Evolutionary conservation across 2,888 invertebrate genomes (phyloP), one percentile per base, ranked within the genome.

Genomic region (Thyatira batis): DNA sequence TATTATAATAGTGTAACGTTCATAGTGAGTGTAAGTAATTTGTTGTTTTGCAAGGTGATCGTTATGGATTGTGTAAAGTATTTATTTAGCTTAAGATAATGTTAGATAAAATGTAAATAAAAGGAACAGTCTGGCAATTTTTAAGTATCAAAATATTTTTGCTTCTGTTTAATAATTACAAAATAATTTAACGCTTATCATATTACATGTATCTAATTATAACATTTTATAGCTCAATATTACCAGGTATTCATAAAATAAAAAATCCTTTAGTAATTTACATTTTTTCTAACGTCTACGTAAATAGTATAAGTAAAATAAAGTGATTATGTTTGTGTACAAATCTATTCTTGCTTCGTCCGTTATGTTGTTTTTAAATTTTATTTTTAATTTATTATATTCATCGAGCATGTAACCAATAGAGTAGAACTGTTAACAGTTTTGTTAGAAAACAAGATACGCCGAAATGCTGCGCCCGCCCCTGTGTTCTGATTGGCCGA

Each of bases 261-360:
- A 1, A 39, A 33, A 13, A 33, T 13, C 5, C 3, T 13, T 39
- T 8, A 2, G 17, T 17, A 17, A 17, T 45, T 23, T 45, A 23
- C 21, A 39, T 50, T 28, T 50, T 21, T 44, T 23, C 45, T 28
- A 13, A 30, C 21, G 17, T 50, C 25, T 55, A 50, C 44, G 50
- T 51, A 49, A 27, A 27, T 50, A 53, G 46, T 52, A 39, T 53
- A 51, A 50, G 45, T 28, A 49, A 25, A 49, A n/a, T 27, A 53
- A 52, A 55, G 51, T 53, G 28, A 46, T 33, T 61, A 39, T 55
- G 46, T 53, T 53, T 54, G 43, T 58, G 60, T 62, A 62, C 60
- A 57, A 54, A 55, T 28, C 44, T 21, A 49, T 49, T 51, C 33
- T 50, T 39, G 54, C 53, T 57, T 52, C 50, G 58, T 61, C 54